Conservation (phyloP, 2,797 vertebrate genomes). For the Pelodytes ibericus region DNA sequence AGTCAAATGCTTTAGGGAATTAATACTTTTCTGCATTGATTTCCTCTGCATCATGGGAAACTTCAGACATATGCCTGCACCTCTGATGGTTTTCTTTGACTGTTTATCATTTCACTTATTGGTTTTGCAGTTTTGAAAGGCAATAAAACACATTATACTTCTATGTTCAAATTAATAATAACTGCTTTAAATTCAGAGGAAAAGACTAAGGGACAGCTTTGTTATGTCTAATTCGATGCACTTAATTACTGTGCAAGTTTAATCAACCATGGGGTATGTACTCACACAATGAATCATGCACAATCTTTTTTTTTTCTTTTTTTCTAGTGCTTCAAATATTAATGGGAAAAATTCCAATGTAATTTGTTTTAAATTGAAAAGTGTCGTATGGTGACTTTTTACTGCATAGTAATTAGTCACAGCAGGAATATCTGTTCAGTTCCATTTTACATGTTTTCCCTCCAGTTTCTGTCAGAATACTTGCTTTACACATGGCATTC, state of each 20-base stretch:
- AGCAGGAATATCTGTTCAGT: background rate
- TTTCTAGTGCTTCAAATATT: conserved; percentile 14
- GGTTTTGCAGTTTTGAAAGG: background rate
- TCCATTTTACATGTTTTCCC: too few species aligned
- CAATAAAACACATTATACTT: conserved; percentile 1
- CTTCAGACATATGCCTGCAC: background rate
- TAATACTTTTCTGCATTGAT: conserved; percentile 30
- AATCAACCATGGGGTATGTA: background rate
- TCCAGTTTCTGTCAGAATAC: too few species aligned
- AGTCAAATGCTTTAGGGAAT: conserved; percentile 46
- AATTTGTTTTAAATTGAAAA: conserved; percentile 18
- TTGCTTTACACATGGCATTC: too few species aligned
- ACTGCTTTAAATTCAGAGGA: background rate
- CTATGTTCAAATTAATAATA: background rate
- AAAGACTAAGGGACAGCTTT: background rate
- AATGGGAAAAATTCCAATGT: conserved; percentile 13
- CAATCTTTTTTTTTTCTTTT: background rate
- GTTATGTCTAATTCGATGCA: background rate
- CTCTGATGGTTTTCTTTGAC: background rate
- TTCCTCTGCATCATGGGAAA: conserved; percentile 19
- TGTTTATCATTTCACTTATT: background rate
- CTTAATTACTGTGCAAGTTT: conserved; percentile 15
- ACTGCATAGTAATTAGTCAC: conserved; percentile 5
- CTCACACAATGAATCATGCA: conserved; percentile 2
- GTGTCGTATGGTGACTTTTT: background rate